Evolutionary conservation across 1,140 invertebrate species (phyloP).

Genomic region (Drosophila sucinea): DNA sequence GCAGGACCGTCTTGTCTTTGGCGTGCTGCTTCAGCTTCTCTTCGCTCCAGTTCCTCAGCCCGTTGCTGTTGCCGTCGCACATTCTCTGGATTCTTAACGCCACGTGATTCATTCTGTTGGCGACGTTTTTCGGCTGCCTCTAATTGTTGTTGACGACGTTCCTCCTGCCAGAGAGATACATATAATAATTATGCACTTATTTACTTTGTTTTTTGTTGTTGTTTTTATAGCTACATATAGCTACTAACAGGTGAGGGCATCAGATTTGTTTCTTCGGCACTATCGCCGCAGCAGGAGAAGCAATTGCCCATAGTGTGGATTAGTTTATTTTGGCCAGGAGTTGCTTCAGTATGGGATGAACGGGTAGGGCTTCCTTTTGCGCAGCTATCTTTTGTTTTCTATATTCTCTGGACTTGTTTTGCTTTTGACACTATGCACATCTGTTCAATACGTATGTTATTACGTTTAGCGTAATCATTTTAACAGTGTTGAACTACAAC

Average conservation of each 20-base stretch:
- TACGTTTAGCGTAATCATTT: not conserved
- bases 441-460: constrained; percentile 16
- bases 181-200: not conserved
- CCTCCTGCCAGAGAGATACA: constrained; percentile 53
- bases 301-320: constrained; percentile 54
- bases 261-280: constrained; percentile 69
- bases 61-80: constrained; percentile 69
- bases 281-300: constrained; percentile 62
- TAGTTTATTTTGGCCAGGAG: not conserved
- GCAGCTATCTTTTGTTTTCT: constrained; percentile 40
- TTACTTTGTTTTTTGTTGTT: too few species aligned
- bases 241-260: constrained; percentile 71
- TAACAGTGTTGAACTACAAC: not conserved
- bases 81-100: constrained; percentile 74
- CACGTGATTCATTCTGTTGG: constrained; percentile 67
- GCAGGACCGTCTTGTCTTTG: not conserved
- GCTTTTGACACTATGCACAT: constrained; percentile 48
- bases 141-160: constrained; percentile 70
- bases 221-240: not conserved
- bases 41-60: constrained; percentile 52
- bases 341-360: not conserved
- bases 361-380: constrained; percentile 52
- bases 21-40: constrained; percentile 40
- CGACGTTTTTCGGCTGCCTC: constrained; percentile 77
- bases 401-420: constrained; percentile 54